Conservation (phyloP, 1,140 invertebrate species). For the Drosophila setifemur region DNA sequence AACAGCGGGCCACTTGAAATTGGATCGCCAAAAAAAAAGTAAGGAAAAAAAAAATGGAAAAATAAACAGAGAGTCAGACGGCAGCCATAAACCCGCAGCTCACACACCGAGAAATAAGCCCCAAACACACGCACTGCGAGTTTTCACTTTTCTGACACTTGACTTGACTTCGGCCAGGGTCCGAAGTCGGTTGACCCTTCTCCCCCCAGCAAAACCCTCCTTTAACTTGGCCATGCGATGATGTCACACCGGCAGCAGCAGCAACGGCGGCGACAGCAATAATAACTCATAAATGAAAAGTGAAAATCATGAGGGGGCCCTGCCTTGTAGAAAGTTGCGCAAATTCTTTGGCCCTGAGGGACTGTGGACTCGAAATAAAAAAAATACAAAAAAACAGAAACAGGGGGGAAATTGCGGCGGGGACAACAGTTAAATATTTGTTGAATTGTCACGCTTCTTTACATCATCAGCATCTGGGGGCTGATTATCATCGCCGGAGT, state of each 20-base stretch:
- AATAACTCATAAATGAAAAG: conserved; percentile 80
- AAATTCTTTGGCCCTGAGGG: conserved; percentile 69
- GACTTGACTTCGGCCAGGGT: conserved; percentile 67
- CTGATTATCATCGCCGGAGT: conserved; percentile 47
- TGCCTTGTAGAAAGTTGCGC: conserved; percentile 70
- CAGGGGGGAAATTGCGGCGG: neutral
- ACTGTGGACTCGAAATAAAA: neutral
- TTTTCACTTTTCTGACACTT: conserved; percentile 81
- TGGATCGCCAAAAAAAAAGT: conserved; percentile 70
- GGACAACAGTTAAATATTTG: conserved; percentile 69
- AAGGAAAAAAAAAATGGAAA: conserved; percentile 31
- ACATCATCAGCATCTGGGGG: conserved; percentile 52
- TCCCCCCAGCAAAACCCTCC: neutral
- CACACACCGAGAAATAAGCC: conserved; percentile 29
- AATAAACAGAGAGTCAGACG: conserved; percentile 57
- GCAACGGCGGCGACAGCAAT: conserved; percentile 11
- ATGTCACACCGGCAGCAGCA: conserved; percentile 51
- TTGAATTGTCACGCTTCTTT: conserved; percentile 76
- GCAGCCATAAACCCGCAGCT: conserved; percentile 38
- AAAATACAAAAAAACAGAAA: too few relatives aligned
- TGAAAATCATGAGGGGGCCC: conserved; percentile 60
- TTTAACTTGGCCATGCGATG: conserved; percentile 36
- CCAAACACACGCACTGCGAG: conserved; percentile 26
- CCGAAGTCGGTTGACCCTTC: conserved; percentile 28
- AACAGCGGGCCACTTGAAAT: conserved; percentile 75